Base-by-base conservation (phyloP, 1,140 invertebrate genomes). In the Drosophila persimilis region DNA sequence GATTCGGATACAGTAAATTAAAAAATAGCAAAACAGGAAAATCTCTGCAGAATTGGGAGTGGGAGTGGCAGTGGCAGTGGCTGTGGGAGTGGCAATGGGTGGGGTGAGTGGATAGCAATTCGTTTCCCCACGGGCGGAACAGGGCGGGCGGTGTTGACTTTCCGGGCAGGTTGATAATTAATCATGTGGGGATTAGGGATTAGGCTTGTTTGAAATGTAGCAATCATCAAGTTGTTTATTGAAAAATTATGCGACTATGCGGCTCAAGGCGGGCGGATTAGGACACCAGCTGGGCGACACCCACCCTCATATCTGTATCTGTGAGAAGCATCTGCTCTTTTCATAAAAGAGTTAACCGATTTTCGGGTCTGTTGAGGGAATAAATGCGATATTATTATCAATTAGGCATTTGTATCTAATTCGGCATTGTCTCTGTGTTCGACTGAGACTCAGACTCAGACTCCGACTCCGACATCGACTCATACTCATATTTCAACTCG, bases 311-410 rank as follows among this genome's bases (percentile, higher is more conserved):
- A 11, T 17, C 29, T 46, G n/a, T 13, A 35, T 3, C 20, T 20
- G 22, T 17, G 15, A 20, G 13, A 41, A 55, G 17, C 54, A 67
- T 56, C 71, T 61, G 70, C 60, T 48, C 66, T 39, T 13, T 26
- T 20, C 29, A 65, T 59, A 56, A 77, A 74, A 71, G 76, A 85
- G 80, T 85, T 73, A 74, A 65, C 73, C 71, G 73, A 77, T 51
- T 70, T 56, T 48, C 2, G 7, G 29, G 44, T 51, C 24, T 8
- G 13, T 15, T 29, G 29, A 15, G 7, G 52, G 63, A 54, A 64
- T 86, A 86, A 88, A 78, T 81, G 66, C 55, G 66, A 73, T 69
- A 88, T 88, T 79, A 88, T 88, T 78, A 88, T 79, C 83, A 88
- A 88, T 88, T 88, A 88, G 83, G 63, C 59, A 31, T 24, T 44